A percentile compares a stretch with the other conserved stretches of the same genome.
These are phyloP conservation scores for Myzus persicae DNA, from an alignment of 1,140 invertebrate species.

Conservation along the genomic window DNA sequence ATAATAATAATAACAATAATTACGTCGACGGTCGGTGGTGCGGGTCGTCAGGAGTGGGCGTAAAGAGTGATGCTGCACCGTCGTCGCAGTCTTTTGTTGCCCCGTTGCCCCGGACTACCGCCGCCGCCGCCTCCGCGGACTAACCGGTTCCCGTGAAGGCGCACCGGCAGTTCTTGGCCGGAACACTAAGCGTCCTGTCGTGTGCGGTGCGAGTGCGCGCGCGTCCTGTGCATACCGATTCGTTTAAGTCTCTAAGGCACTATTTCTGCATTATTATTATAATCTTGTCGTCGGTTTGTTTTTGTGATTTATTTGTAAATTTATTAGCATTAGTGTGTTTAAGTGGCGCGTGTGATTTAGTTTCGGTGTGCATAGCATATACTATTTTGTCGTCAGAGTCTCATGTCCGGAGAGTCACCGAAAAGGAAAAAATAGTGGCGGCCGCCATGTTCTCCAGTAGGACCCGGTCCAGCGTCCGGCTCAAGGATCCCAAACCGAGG, in stretches of 20 bases:
- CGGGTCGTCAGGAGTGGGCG: slow-evolving; percentile 46
- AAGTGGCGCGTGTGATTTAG: background rate
- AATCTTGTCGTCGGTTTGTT: background rate
- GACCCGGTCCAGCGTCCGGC: slow-evolving; percentile 53
- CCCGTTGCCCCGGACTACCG: slow-evolving; percentile 52
- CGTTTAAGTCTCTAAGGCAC: background rate
- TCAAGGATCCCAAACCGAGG: slow-evolving; percentile 56
- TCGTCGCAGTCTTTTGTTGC: slow-evolving; percentile 49
- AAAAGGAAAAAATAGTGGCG: background rate
- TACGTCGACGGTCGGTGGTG: slow-evolving; percentile 7
- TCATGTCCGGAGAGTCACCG: background rate
- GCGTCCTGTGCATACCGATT: background rate
- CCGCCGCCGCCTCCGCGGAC: background rate
- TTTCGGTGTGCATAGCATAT: background rate
- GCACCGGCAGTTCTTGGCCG: slow-evolving; percentile 55
- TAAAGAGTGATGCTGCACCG: slow-evolving; percentile 25
- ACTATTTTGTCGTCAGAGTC: background rate
- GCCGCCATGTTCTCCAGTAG: slow-evolving; percentile 47
- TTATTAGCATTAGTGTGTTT: background rate
- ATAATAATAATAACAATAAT: slow-evolving; percentile 47
- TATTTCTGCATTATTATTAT: background rate
- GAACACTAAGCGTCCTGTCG: slow-evolving; percentile 47
- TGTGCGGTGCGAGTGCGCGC: slow-evolving; percentile 43
- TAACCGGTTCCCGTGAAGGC: slow-evolving; percentile 51
- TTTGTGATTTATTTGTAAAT: slow-evolving; percentile 10